Percentiles rank a stretch among this genome's conserved stretches.
Evolutionary conservation across 1,140 invertebrate genomes (phyloP).

Genomic region (Dendroctonus ponderosae): DNA sequence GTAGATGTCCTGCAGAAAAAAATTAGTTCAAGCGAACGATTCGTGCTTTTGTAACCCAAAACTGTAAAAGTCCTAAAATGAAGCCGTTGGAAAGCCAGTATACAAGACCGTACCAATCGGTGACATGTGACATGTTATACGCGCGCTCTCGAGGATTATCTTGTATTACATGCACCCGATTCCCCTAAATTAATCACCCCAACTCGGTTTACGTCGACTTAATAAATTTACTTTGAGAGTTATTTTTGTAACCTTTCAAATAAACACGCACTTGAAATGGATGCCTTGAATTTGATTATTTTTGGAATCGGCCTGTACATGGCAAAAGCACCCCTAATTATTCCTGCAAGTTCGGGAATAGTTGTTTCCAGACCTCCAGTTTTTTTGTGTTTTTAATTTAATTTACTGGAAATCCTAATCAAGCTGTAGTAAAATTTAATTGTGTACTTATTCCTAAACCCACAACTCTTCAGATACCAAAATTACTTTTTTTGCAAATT

Average conservation of each 20-base stretch:
- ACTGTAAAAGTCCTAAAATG: conserved; percentile 20
- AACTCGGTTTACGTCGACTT: conserved; percentile 12
- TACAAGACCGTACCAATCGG: conserved; percentile 7
- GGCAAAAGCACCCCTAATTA: too few species aligned
- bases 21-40: too few species aligned
- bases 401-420: neutral
- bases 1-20: too few species aligned
- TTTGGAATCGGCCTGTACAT: neutral
- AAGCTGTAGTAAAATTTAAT: neutral
- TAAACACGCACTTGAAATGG: conserved; percentile 8
- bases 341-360: too few species aligned
- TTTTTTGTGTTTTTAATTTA: too few species aligned
- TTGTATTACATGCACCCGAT: conserved; percentile 32
- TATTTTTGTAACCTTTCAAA: conserved; percentile 25
- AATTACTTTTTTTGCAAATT: neutral
- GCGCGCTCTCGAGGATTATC: conserved; percentile 24
- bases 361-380: too few species aligned
- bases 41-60: conserved; percentile 1
- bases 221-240: conserved; percentile 25
- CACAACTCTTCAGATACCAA: neutral
- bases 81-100: conserved; percentile 10
- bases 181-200: conserved; percentile 31
- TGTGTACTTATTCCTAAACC: too few species aligned
- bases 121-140: conserved; percentile 30
- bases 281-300: neutral